These are phyloP conservation scores for Drosophila fulvimacula DNA, from an alignment of 2,888 invertebrate species.

Conservation along the genomic window DNA sequence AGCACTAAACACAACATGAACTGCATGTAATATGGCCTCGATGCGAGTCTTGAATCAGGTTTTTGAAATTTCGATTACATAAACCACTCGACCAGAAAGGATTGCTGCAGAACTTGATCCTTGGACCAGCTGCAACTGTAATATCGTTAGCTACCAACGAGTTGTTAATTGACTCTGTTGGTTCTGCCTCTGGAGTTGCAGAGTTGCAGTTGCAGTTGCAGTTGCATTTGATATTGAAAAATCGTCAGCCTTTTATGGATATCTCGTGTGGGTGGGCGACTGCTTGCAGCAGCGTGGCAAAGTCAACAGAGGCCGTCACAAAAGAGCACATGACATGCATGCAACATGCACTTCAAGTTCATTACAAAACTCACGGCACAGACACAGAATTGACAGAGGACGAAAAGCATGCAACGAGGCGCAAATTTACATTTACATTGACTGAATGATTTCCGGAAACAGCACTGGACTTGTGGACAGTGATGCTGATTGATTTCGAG, in stretches of 20 bases:
- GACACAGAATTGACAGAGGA: conserved; percentile 41
- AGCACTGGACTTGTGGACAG: conserved; percentile 27
- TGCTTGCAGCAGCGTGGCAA: conserved; percentile 45
- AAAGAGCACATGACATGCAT: conserved; percentile 47
- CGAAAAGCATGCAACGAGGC: conserved; percentile 53
- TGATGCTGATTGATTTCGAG: conserved; percentile 73
- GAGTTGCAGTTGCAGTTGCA: conserved; percentile 41
- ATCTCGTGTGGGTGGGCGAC: conserved; percentile 30
- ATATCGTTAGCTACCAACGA: conserved; percentile 12
- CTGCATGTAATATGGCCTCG: background rate
- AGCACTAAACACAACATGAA: background rate
- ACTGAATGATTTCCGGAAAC: conserved; percentile 65
- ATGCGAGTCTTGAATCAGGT: background rate
- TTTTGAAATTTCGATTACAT: conserved; percentile 1
- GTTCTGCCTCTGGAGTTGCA: conserved; percentile 33
- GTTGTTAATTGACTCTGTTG: conserved; percentile 68
- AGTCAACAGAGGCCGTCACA: conserved; percentile 59
- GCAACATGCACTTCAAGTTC: conserved; percentile 74
- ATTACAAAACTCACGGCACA: conserved; percentile 66
- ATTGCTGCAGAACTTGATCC: background rate
- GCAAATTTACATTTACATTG: conserved; percentile 78
- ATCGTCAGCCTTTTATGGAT: conserved; percentile 31
- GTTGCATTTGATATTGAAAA: conserved; percentile 26
- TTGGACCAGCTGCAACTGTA: background rate
- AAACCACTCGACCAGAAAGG: background rate